These are phyloP conservation scores for Neosalanx taihuensis DNA, from an alignment of 2,797 vertebrate genomes.

Conservation along the genomic window DNA sequence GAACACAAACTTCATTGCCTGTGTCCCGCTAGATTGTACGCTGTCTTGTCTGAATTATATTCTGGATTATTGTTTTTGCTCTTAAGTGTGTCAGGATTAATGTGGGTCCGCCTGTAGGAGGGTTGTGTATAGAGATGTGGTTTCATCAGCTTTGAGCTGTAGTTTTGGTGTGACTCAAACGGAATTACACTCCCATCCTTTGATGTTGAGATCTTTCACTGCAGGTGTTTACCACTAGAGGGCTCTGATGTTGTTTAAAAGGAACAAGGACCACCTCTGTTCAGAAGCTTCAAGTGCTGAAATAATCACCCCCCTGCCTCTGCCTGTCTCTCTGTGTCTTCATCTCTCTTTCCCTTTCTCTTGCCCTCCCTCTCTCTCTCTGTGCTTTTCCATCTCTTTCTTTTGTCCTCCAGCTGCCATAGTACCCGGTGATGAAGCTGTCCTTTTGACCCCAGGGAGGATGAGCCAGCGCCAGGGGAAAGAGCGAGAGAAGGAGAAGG, in stretches of 20 bases:
- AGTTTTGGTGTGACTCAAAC: too few species aligned
- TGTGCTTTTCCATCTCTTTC: not conserved
- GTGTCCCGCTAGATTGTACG: not conserved
- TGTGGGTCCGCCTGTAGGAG: not conserved
- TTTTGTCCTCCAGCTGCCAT: conserved; percentile 67
- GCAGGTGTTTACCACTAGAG: not conserved
- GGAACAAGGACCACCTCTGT: not conserved
- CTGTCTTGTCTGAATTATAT: conserved; percentile 1
- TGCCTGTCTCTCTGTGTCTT: too few species aligned
- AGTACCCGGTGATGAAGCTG: conserved; percentile 81
- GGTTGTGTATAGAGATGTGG: not conserved
- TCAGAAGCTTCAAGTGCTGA: not conserved
- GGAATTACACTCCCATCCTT: too few species aligned
- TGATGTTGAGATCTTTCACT: too few species aligned
- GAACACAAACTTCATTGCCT: not conserved
- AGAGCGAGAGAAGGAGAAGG: conserved; percentile 75
- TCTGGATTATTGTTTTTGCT: not conserved
- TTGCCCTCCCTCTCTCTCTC: not conserved
- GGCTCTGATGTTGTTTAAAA: not conserved
- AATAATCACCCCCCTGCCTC: not conserved
- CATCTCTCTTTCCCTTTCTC: not conserved
- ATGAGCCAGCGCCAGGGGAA: conserved; percentile 94
- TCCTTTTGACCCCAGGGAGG: conserved; percentile 84
- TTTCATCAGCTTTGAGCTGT: not conserved
- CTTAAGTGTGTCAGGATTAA: not conserved